Evolutionary conservation across 1,140 invertebrate genomes (phyloP).

Genomic region (Drosophila ananassae): DNA sequence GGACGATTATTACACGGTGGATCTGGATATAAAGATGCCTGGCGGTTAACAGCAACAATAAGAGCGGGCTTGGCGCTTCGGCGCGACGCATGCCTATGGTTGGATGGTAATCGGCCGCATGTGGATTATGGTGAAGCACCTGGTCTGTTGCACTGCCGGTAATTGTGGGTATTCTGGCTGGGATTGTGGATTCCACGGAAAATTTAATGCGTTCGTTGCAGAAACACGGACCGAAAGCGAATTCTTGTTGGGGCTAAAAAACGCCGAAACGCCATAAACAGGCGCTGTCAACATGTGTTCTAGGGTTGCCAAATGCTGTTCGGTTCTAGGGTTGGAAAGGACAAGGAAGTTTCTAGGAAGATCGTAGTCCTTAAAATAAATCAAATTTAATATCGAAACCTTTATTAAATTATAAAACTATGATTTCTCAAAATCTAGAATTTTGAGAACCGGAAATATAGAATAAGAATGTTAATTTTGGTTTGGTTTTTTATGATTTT

Average conservation of each 20-base stretch:
- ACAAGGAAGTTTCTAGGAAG: neutral
- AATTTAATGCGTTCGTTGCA: slow-evolving; percentile 81
- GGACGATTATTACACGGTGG: slow-evolving; percentile 33
- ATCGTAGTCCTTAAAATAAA: too few relatives aligned
- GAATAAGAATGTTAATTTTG: too few relatives aligned
- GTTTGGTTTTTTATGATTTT: too few relatives aligned
- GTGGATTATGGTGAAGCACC: slow-evolving; percentile 11
- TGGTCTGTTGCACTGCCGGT: slow-evolving; percentile 1
- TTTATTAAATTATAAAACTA: too few relatives aligned
- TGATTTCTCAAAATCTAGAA: too few relatives aligned
- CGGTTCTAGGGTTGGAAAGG: slow-evolving; percentile 22
- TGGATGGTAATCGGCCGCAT: slow-evolving; percentile 23
- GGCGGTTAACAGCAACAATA: slow-evolving; percentile 31
- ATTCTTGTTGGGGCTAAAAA: slow-evolving; percentile 59
- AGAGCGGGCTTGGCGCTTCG: slow-evolving; percentile 5
- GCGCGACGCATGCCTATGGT: slow-evolving; percentile 32
- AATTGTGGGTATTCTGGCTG: slow-evolving; percentile 13
- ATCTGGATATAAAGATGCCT: slow-evolving; percentile 16
- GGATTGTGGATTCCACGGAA: slow-evolving; percentile 49
- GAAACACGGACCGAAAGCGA: slow-evolving; percentile 57
- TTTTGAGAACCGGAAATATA: too few relatives aligned
- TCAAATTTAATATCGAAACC: too few relatives aligned
- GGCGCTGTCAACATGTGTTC: slow-evolving; percentile 60
- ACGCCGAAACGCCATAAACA: slow-evolving; percentile 64
- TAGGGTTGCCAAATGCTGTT: slow-evolving; percentile 54